Evolutionary conservation across 2,797 vertebrate species (phyloP).

Genomic region (Psittacula echo): DNA sequence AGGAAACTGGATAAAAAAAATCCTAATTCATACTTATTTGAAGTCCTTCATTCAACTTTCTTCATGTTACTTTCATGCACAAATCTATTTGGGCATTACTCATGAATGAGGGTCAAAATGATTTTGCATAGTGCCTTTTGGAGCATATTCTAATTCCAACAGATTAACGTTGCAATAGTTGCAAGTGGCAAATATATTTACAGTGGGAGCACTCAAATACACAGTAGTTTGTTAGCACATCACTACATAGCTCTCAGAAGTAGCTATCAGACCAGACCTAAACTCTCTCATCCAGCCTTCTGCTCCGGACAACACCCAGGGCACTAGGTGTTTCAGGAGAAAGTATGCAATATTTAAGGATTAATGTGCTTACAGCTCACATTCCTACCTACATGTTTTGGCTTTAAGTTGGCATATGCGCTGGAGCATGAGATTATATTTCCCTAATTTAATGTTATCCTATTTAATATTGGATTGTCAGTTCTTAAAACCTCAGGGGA

Average conservation of each 20-base stretch:
- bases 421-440: neutral
- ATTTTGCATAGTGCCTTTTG: neutral
- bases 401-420: neutral
- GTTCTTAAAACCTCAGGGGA: neutral
- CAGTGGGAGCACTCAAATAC: neutral
- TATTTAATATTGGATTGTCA: conserved; percentile 8
- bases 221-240: neutral
- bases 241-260: neutral
- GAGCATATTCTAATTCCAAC: neutral
- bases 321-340: neutral
- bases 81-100: neutral
- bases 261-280: neutral
- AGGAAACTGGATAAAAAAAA: neutral
- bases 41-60: conserved; percentile 1
- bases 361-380: neutral
- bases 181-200: conserved; percentile 19
- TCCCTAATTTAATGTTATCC: neutral
- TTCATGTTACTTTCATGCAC: neutral
- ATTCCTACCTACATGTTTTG: neutral
- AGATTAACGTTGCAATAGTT: neutral
- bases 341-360: rapidly evolving
- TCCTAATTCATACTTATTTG: neutral
- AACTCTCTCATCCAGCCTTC: neutral
- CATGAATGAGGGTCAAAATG: neutral
- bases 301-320: neutral